phyloP scores from a whole-genome alignment of 1,140 invertebrate species.

The Phthorimaea operculella region DNA sequence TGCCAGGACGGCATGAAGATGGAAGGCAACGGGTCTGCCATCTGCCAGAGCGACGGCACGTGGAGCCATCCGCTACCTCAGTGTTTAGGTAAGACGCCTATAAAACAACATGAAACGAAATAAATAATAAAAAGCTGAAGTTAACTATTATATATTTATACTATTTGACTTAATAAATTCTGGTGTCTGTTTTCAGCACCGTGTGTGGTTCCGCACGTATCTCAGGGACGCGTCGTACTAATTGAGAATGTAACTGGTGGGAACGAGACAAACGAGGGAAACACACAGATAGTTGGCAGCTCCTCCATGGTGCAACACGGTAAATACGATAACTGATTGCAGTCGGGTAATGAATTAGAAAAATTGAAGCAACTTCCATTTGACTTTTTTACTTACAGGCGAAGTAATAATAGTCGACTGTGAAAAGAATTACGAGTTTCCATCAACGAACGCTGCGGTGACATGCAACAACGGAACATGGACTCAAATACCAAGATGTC shows the following conservation, averaged over 20 bases:
- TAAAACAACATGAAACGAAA: no score
- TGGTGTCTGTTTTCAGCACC: constrained; percentile 82
- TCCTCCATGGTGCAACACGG: constrained; percentile 83
- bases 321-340: constrained; percentile 18
- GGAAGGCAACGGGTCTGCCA: constrained; percentile 87
- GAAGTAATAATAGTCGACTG: constrained; percentile 87
- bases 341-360: no score
- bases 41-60: constrained; percentile 91
- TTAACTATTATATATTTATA: no score
- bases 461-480: constrained; percentile 96
- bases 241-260: constrained; percentile 62
- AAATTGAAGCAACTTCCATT: no score
- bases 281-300: constrained; percentile 62
- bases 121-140: no score
- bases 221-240: constrained; percentile 80
- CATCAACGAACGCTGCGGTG: constrained; percentile 77
- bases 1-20: constrained; percentile 95
- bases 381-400: constrained; percentile 58
- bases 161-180: no score
- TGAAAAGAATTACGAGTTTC: constrained; percentile 88
- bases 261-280: constrained; percentile 67
- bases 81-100: constrained; percentile 80
- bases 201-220: constrained; percentile 89
- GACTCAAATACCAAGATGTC: constrained; percentile 91
- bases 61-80: constrained; percentile 93